A percentile compares a stretch with the other conserved stretches of the same genome.
Conservation (phyloP, 2,113 vertebrate species). For the Hydrolagus affinis region DNA sequence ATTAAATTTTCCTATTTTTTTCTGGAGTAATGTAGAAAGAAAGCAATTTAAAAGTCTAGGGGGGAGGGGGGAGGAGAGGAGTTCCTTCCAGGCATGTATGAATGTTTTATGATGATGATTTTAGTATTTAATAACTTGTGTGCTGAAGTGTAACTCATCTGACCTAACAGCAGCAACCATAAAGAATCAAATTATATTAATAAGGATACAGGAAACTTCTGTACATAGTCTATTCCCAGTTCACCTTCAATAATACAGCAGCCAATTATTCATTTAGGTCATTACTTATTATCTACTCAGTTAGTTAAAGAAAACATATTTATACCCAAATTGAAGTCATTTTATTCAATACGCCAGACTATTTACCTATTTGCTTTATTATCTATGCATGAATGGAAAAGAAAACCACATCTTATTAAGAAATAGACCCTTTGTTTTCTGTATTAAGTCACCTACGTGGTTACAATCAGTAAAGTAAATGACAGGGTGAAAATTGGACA, state of each 20-base stretch:
- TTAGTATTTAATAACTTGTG: conserved; percentile 27
- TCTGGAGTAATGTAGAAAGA: background rate
- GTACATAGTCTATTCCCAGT: conserved; percentile 21
- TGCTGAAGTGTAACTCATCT: conserved; percentile 18
- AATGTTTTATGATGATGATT: conserved; percentile 21
- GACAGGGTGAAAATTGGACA: background rate
- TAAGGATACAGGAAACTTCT: conserved; percentile 15
- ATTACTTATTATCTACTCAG: conserved; percentile 24
- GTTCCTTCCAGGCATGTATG: background rate
- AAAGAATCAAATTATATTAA: conserved; percentile 24
- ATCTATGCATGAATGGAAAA: conserved; percentile 5
- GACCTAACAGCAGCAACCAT: conserved; percentile 17
- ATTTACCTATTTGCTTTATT: conserved; percentile 23
- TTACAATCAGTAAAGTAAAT: conserved; percentile 5
- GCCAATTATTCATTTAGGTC: conserved; percentile 15
- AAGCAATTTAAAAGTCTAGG: background rate
- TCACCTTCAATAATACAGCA: conserved; percentile 13
- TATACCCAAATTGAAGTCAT: conserved; percentile 14
- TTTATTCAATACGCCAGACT: conserved; percentile 12
- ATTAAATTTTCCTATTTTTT: background rate
- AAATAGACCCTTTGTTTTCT: background rate
- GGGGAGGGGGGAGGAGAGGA: background rate
- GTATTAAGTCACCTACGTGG: background rate
- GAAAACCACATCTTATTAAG: background rate
- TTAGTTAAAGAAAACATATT: conserved; percentile 16